Percentiles rank a stretch among this genome's conserved stretches.
These are phyloP conservation scores for Anastrepha ludens DNA, from an alignment of 1,140 invertebrate genomes.

Conservation along the genomic window DNA sequence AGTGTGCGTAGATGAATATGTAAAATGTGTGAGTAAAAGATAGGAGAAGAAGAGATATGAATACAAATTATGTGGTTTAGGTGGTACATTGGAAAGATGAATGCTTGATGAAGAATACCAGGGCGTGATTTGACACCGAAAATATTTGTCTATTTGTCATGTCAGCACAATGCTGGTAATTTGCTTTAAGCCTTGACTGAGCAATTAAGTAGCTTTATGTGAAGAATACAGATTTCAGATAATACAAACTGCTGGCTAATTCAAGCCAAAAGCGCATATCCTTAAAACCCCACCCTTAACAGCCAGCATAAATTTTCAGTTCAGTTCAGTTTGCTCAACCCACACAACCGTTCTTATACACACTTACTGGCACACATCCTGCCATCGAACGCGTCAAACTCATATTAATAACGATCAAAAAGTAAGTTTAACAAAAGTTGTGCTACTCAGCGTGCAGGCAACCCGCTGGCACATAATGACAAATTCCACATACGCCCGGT, in stretches of 20 bases:
- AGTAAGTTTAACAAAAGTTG: constrained; percentile 27
- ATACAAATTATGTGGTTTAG: neutral
- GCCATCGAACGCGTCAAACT: neutral
- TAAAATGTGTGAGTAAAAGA: neutral
- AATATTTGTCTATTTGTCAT: neutral
- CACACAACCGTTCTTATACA: neutral
- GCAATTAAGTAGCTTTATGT: too few relatives aligned
- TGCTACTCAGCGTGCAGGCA: neutral
- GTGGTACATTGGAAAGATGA: neutral
- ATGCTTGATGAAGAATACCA: too few relatives aligned
- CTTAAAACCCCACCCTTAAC: neutral
- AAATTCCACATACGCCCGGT: constrained; percentile 42
- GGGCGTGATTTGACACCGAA: too few relatives aligned
- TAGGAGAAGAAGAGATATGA: neutral
- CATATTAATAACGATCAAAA: constrained; percentile 47
- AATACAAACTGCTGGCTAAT: neutral
- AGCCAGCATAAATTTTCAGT: neutral
- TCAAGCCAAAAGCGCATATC: neutral
- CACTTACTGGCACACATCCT: neutral
- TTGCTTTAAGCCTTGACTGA: too few relatives aligned
- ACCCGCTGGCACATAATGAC: constrained; percentile 26
- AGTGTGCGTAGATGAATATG: neutral
- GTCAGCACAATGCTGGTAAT: too few relatives aligned
- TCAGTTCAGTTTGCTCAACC: neutral
- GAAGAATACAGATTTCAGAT: too few relatives aligned